Evolutionary conservation across 2,113 vertebrate genomes (phyloP).

Genomic region (Pampusana beccarii): DNA sequence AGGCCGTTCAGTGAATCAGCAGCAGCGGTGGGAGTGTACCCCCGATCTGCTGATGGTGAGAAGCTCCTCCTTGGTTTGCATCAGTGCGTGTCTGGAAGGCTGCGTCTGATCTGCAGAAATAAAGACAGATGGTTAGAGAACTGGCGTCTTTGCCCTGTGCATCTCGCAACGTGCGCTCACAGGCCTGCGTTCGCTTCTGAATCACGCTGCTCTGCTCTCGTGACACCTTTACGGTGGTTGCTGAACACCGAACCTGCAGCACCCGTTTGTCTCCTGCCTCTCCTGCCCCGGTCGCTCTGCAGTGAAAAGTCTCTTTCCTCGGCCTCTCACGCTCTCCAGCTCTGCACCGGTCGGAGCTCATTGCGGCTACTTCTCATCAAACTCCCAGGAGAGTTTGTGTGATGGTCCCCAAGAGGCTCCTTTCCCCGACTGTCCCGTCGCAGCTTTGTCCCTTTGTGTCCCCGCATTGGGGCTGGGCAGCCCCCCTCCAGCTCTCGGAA

Average conservation of each 20-base stretch:
- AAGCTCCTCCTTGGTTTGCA: background rate
- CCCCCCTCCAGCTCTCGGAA: background rate
- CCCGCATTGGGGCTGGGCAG: background rate
- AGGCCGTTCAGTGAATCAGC: background rate
- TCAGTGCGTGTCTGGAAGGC: background rate
- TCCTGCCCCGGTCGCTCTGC: background rate
- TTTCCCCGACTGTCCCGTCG: background rate
- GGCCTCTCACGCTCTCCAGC: background rate
- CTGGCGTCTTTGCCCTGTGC: background rate
- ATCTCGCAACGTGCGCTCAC: accelerated
- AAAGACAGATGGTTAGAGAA: background rate
- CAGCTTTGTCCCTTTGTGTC: background rate
- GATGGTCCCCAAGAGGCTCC: background rate
- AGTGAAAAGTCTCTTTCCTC: background rate
- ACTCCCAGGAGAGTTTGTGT: background rate
- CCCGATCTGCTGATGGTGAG: background rate
- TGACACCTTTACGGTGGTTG: accelerated
- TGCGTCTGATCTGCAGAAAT: background rate
- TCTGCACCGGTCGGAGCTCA: background rate
- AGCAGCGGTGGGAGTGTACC: background rate
- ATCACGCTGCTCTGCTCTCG: accelerated
- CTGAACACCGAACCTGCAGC: background rate
- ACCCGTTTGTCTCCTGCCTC: background rate
- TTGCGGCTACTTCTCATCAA: background rate
- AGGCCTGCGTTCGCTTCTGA: accelerated